Evolutionary conservation across 2,797 vertebrate genomes (phyloP), one percentile per base, ranked within the genome.

Genomic region (Anguilla megastoma): DNA sequence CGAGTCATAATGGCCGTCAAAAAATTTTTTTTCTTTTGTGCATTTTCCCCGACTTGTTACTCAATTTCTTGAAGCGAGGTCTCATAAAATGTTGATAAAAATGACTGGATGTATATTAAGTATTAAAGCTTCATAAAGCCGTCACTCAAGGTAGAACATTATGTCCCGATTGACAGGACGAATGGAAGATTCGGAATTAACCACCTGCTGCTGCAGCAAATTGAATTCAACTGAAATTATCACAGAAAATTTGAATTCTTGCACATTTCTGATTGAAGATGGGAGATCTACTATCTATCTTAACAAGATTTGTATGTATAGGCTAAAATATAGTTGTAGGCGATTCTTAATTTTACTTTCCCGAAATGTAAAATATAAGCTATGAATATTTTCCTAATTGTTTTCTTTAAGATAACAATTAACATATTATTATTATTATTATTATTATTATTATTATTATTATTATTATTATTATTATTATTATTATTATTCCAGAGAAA

Each of bases 61-160:
- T 58, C 30, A 76, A 85, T 60, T 88, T 88, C 52, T 84, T 14
- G 50, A 60, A 27, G 33, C 45, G 69, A 71, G 24, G 27, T 84
- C 87, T 69, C 69, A 87, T 87, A 84, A 87, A 83, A 87, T 66
- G 86, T 83, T 87, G 50, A 87, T 87, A 60, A 82, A 84, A 85
- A 41, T 69, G 87, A 85, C 60, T 54, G 60, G 48, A 74, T 74
- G 63, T 85, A 85, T 85, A 88, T 88, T 85, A 56, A 6, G 52
- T 76, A 85, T 88, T 88, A 88, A 58, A 88, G 66, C 83, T 88
- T 85, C 82, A 88, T 88, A 88, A 88, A 88, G 71, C 56, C 41
- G 82, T 88, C 83, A 88, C 63, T 88, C 87, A 88, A n/a, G 4
- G 82, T 88, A 85, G 50, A 85, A 41, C 66, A 52, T 71, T 84